phyloP scores from a whole-genome alignment of 2,113 vertebrate species.

The Falcunculus frontatus region DNA sequence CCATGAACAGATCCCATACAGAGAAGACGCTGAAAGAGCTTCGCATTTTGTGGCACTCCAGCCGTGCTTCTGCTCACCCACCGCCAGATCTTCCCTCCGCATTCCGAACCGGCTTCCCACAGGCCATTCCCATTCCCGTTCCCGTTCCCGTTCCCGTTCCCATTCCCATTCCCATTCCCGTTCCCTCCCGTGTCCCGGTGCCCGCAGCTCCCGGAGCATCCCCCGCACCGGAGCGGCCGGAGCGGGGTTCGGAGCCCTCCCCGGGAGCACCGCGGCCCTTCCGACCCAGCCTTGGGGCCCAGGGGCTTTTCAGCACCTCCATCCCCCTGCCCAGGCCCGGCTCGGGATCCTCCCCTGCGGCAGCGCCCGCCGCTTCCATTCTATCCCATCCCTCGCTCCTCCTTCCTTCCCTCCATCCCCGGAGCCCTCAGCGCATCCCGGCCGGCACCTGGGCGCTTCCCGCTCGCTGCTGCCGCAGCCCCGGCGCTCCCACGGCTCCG shows the following conservation, averaged over 20 bases:
- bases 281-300: not conserved
- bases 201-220: not conserved
- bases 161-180: not conserved
- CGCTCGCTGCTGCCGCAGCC: not conserved
- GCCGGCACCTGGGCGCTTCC: not conserved
- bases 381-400: too few species aligned
- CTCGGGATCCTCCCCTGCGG: not conserved
- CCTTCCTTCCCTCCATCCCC: rapidly evolving
- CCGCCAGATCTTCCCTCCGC: not conserved
- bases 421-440: not conserved
- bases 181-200: not conserved
- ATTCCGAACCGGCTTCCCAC: rapidly evolving
- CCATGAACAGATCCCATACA: not conserved
- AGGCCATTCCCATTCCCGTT: not conserved
- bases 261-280: not conserved
- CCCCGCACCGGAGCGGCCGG: not conserved
- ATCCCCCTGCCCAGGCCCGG: not conserved
- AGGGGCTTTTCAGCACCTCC: not conserved
- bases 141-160: not conserved
- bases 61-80: not conserved
- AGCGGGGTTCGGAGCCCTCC: not conserved
- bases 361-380: not conserved
- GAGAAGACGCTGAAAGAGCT: not conserved
- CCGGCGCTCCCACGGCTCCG: not conserved
- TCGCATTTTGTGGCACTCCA: rapidly evolving